Conservation (phyloP, 2,797 vertebrate species). For the Clarias pachynema region DNA sequence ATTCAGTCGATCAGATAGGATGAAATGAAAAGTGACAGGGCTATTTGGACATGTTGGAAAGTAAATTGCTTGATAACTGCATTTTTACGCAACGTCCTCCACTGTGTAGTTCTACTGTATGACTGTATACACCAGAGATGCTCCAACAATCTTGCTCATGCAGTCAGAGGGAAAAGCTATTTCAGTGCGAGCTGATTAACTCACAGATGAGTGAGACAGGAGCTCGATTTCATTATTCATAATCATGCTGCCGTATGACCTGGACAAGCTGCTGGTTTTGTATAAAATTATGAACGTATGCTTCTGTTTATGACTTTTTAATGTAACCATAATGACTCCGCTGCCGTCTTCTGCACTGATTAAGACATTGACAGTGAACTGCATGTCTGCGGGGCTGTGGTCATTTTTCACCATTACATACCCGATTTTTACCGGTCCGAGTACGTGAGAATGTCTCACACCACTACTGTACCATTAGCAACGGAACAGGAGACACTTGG, state of each 20-base stretch:
- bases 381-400: neutral
- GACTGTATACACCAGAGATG: neutral
- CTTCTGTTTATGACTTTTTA: conserved; percentile 58
- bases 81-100: neutral
- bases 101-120: neutral
- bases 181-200: neutral
- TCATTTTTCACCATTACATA: conserved; percentile 50
- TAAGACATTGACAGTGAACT: conserved; percentile 24
- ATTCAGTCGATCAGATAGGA: neutral
- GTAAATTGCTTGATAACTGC: neutral
- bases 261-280: conserved; percentile 11
- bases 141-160: neutral
- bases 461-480: neutral
- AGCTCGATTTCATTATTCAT: conserved; percentile 38
- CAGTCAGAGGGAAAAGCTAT: neutral
- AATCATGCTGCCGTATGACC: conserved; percentile 41
- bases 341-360: conserved; percentile 43
- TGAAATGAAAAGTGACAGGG: neutral
- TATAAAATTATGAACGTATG: conserved; percentile 41
- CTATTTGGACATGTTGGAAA: neutral
- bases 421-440: conserved; percentile 18
- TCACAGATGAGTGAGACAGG: conserved; percentile 16
- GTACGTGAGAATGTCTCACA: conserved; percentile 10
- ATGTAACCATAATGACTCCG: conserved; percentile 53
- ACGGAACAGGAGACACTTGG: neutral